Conservation (phyloP, 2,888 invertebrate species). For the Eurytoma californica region DNA sequence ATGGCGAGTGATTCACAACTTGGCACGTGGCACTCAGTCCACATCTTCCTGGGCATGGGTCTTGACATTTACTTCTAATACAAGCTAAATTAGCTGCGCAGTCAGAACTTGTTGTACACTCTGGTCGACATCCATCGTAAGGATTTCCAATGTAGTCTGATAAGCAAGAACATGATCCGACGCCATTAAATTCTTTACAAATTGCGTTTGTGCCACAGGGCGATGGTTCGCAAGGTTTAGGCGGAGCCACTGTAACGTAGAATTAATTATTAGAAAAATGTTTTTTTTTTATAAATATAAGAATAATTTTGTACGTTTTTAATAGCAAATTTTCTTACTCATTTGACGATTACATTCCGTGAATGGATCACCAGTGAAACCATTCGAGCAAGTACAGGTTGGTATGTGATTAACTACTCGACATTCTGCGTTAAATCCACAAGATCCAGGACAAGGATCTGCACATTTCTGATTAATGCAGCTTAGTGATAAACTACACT, state of each 20-base stretch:
- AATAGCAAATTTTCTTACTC: conserved; percentile 57
- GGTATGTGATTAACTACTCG: conserved; percentile 79
- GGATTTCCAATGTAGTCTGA: conserved; percentile 84
- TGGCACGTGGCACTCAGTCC: conserved; percentile 81
- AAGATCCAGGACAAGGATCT: conserved; percentile 74
- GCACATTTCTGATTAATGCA: conserved; percentile 74
- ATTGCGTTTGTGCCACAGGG: conserved; percentile 87
- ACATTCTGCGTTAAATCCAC: conserved; percentile 76
- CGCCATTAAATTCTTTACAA: conserved; percentile 83
- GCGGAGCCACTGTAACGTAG: conserved; percentile 61
- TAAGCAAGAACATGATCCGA: conserved; percentile 86
- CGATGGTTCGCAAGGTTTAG: conserved; percentile 82
- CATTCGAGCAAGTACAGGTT: conserved; percentile 79
- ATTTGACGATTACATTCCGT: conserved; percentile 76
- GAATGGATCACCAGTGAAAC: conserved; percentile 78
- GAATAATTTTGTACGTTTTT: background rate
- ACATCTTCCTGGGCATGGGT: conserved; percentile 76
- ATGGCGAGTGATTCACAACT: conserved; percentile 86
- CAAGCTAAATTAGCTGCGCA: conserved; percentile 76
- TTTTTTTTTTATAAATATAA: background rate
- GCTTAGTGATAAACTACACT: conserved; percentile 78
- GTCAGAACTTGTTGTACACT: conserved; percentile 75
- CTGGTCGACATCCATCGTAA: conserved; percentile 76
- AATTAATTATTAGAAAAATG: conserved; percentile 18
- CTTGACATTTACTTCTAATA: conserved; percentile 75